phyloP scores from a whole-genome alignment of 2,797 vertebrate genomes.

The Novumbra hubbsi region DNA sequence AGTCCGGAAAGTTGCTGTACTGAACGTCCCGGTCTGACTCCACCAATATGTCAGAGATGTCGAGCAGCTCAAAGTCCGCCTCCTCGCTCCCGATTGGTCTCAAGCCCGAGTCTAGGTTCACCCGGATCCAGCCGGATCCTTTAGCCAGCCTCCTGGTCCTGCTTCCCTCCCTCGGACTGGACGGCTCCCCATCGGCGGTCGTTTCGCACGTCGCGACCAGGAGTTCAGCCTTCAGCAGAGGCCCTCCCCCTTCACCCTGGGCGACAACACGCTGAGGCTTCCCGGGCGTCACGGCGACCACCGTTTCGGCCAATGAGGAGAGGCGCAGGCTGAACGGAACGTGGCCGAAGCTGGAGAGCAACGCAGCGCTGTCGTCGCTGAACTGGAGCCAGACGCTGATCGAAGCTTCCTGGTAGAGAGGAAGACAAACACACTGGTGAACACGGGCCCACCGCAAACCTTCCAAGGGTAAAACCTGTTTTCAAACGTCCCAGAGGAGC shows the following conservation, averaged over 20 bases:
- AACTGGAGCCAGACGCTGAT: constrained; percentile 76
- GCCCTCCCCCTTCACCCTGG: constrained; percentile 72
- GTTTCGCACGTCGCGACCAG: constrained; percentile 61
- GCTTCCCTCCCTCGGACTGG: neutral
- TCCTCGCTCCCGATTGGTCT: constrained; percentile 50
- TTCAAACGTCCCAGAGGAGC: neutral
- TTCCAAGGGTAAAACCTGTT: too few relatives aligned
- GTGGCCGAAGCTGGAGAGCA: constrained; percentile 63
- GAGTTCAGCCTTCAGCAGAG: constrained; percentile 68
- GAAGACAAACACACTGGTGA: neutral
- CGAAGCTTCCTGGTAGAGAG: constrained; percentile 65
- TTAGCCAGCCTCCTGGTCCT: constrained; percentile 53
- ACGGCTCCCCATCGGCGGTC: constrained; percentile 33
- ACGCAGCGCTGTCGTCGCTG: constrained; percentile 63
- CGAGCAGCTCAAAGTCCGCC: constrained; percentile 52
- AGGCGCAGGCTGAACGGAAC: constrained; percentile 58
- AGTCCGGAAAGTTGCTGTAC: constrained; percentile 44
- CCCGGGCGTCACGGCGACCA: constrained; percentile 58
- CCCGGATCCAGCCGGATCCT: constrained; percentile 76
- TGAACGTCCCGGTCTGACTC: constrained; percentile 52
- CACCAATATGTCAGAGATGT: constrained; percentile 59
- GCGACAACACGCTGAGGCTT: constrained; percentile 62
- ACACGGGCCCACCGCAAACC: too few relatives aligned
- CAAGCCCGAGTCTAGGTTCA: constrained; percentile 64
- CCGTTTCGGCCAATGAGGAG: constrained; percentile 69